phyloP scores from a whole-genome alignment of 2,888 invertebrate species.

The Dascillus cervinus region DNA sequence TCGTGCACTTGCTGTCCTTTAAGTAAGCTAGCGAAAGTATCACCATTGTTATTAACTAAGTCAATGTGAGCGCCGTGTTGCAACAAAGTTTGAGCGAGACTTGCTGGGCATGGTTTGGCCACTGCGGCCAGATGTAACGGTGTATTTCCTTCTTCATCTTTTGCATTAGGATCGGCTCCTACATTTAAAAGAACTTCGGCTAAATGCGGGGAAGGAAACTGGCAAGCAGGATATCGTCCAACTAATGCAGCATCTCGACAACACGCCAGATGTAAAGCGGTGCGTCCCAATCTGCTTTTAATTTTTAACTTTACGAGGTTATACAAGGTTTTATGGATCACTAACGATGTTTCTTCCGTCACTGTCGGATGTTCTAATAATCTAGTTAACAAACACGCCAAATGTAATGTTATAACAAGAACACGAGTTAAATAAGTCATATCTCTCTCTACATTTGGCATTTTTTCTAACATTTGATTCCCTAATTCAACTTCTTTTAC shows the following conservation, averaged over 20 bases:
- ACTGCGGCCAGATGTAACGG: constrained; percentile 80
- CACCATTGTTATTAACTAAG: constrained; percentile 67
- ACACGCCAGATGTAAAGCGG: constrained; percentile 77
- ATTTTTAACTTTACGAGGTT: constrained; percentile 66
- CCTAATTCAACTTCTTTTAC: constrained; percentile 67
- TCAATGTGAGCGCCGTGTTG: constrained; percentile 80
- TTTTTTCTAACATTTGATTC: constrained; percentile 51
- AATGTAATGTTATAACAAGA: constrained; percentile 76
- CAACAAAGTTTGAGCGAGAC: constrained; percentile 65
- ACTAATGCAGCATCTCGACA: constrained; percentile 65
- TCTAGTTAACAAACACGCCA: constrained; percentile 69
- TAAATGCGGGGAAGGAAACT: constrained; percentile 61
- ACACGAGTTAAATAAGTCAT: constrained; percentile 74
- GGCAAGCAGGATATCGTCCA: constrained; percentile 60
- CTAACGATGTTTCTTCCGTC: constrained; percentile 40
- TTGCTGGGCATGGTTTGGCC: constrained; percentile 61
- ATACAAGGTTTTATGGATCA: constrained; percentile 68
- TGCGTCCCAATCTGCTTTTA: constrained; percentile 55
- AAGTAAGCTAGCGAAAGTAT: constrained; percentile 66
- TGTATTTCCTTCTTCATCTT: constrained; percentile 79
- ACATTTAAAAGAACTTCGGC: constrained; percentile 67
- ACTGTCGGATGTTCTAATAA: constrained; percentile 44
- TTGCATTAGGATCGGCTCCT: constrained; percentile 73
- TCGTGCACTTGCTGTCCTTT: constrained; percentile 55
- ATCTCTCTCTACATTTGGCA: constrained; percentile 61